Base-by-base conservation (phyloP, 2,113 vertebrate genomes). In the Machaerirhynchus nigripectus region DNA sequence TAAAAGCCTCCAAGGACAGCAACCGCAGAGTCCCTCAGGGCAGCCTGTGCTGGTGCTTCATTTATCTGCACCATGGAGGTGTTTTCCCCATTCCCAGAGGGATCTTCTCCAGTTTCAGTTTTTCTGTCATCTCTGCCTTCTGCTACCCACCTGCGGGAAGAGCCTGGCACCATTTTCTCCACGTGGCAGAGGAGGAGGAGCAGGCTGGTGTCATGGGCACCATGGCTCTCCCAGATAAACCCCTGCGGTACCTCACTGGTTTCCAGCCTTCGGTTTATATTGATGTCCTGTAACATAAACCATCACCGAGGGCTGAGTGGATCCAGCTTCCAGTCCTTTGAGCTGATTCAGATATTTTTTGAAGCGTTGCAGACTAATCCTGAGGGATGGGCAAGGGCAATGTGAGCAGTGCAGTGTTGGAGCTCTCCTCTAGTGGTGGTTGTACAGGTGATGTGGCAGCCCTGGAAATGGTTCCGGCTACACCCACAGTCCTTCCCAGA, bases 221-320 rank as follows among this genome's bases (percentile, higher is more conserved):
- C 17, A 7, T 19, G 63, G 13, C 59, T 79, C 11, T 55, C 18
- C 74, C 10, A 30, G 42, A 88, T 77, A 77, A 84, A 77, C 42
- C 68, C 46, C 83, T 74, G 42, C 0, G 0, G 67, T 88, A 74
- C 83, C 88, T 95, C 92, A 28, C 67, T 95, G 67, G 59, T 88
- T 95, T 73, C 79, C 40, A n/a, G 30, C 55, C 42, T 77, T 67
- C 71, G 35, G 63, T 92, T 96, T 93, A 89, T 87, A 87, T 84
- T 95, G 94, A 46, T 77, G 89, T 92, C 67, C 17, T 93, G 90
- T 95, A 96, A 93, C 35, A 80, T 84, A 96, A 95, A 92, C 71
- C 42, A 67, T 74, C 46, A 53, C 65, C 0, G 0, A 82, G 87
- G 80, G 35, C 89, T 88, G 89, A 84, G 67, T 57, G 71, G 42